phyloP scores from a whole-genome alignment of 1,140 invertebrate genomes.

The Lasioglossum baleicum region DNA sequence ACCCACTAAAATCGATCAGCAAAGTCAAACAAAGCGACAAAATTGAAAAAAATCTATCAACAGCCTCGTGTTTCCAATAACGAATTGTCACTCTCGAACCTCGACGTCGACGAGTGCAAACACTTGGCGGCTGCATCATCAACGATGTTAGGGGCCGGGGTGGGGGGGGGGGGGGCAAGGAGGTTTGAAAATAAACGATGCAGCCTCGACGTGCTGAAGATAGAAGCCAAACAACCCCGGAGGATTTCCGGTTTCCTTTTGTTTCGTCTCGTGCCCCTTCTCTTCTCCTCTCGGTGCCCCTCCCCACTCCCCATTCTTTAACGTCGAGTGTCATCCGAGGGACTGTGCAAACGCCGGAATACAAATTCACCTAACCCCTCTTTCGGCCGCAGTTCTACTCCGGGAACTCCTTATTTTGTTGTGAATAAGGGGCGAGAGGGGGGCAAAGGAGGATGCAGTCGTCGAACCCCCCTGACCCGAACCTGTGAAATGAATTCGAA shows the following conservation, averaged over 20 bases:
- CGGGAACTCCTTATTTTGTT: too few relatives aligned
- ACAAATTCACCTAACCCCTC: background rate
- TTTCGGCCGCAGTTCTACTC: too few relatives aligned
- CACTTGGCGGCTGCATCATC: conserved; percentile 1
- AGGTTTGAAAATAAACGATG: background rate
- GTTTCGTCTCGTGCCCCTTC: background rate
- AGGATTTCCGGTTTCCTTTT: conserved; percentile 6
- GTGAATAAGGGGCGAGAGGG: background rate
- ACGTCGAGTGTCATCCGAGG: conserved; percentile 4
- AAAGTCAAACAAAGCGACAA: too few relatives aligned
- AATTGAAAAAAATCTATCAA: background rate
- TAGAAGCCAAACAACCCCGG: conserved; percentile 3
- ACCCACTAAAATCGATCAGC: too few relatives aligned
- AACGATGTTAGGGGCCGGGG: background rate
- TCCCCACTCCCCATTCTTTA: background rate
- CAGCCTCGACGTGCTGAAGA: background rate
- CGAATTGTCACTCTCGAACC: background rate
- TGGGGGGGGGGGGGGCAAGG: background rate
- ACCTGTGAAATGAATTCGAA: conserved; percentile 21
- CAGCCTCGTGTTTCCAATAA: background rate
- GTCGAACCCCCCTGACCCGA: background rate
- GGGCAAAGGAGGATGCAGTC: background rate
- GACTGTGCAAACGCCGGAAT: conserved; percentile 16
- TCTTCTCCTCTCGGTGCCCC: too few relatives aligned
- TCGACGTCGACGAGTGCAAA: background rate